These are phyloP conservation scores for Lepidochrysops patricia DNA, from an alignment of 2,888 invertebrate species.

Conservation along the genomic window DNA sequence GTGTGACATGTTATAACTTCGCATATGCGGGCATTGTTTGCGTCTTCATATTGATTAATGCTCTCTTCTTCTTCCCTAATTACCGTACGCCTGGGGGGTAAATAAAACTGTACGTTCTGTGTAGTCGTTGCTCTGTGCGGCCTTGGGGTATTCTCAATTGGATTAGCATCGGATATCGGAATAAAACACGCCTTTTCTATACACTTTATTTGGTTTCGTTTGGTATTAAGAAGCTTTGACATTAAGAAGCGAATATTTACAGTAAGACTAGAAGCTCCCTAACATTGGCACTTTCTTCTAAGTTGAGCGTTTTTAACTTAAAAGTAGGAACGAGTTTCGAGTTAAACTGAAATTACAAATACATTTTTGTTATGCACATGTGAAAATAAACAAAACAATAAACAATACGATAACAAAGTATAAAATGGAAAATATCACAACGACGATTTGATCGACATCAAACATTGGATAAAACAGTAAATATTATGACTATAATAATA, in stretches of 20 bases:
- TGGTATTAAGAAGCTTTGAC: constrained; percentile 53
- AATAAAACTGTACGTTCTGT: too few relatives aligned
- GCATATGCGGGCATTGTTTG: too few relatives aligned
- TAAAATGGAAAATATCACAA: background rate
- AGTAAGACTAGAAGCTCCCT: constrained; percentile 59
- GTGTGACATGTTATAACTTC: too few relatives aligned
- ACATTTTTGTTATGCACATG: background rate
- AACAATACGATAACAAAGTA: background rate
- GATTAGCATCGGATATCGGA: constrained; percentile 16
- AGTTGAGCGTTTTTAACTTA: constrained; percentile 17
- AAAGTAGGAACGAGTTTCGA: constrained; percentile 3
- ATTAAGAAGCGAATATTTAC: constrained; percentile 47
- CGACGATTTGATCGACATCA: background rate
- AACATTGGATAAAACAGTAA: background rate
- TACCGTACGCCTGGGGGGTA: too few relatives aligned
- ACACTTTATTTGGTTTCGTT: constrained; percentile 55
- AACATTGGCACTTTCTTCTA: constrained; percentile 60
- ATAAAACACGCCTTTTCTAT: constrained; percentile 34
- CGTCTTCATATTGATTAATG: too few relatives aligned
- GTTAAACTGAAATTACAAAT: background rate
- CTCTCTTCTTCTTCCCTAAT: background rate
- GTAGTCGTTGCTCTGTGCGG: background rate
- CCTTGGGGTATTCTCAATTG: constrained; percentile 12
- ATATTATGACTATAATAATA: background rate
- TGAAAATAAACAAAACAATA: background rate